phyloP scores from a whole-genome alignment of 2,888 invertebrate species.

The Platycheirus albimanus region DNA sequence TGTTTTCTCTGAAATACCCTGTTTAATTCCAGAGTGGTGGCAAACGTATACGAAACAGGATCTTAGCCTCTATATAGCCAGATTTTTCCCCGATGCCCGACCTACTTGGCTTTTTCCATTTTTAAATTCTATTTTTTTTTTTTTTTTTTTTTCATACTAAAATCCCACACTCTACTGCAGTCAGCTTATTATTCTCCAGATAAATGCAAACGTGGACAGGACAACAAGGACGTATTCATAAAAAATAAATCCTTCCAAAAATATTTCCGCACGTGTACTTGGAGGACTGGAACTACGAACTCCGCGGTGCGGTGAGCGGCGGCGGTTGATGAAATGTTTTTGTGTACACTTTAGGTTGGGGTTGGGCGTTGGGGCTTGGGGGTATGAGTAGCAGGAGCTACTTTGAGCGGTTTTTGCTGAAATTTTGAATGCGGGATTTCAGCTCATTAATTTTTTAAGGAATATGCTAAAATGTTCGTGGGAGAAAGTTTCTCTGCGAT shows the following conservation, averaged over 20 bases:
- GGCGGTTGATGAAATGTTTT: not conserved
- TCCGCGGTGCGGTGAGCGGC: too few relatives aligned
- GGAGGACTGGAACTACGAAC: too few relatives aligned
- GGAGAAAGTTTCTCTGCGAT: slow-evolving; percentile 44
- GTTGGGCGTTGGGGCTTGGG: too few relatives aligned
- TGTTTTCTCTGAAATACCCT: not conserved
- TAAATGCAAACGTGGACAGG: slow-evolving; percentile 37
- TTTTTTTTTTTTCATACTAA: slow-evolving; percentile 19
- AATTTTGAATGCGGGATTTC: slow-evolving; percentile 44
- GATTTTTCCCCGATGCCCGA: not conserved
- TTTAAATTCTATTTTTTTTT: too few relatives aligned
- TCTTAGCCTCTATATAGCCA: not conserved
- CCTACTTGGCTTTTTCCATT: too few relatives aligned
- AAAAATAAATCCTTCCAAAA: slow-evolving; percentile 7
- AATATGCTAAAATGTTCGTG: slow-evolving; percentile 60
- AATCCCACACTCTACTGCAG: slow-evolving; percentile 49
- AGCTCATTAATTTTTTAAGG: slow-evolving; percentile 67
- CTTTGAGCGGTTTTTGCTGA: slow-evolving; percentile 14
- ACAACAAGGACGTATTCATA: slow-evolving; percentile 4
- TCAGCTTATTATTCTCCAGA: slow-evolving; percentile 48
- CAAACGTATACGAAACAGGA: not conserved
- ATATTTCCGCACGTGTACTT: not conserved
- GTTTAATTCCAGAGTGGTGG: not conserved
- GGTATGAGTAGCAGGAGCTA: too few relatives aligned
- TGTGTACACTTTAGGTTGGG: not conserved